A percentile compares a stretch with the other conserved stretches of the same genome.
phyloP scores from a whole-genome alignment of 2,888 invertebrate species.

The Masnerella sp. region DNA sequence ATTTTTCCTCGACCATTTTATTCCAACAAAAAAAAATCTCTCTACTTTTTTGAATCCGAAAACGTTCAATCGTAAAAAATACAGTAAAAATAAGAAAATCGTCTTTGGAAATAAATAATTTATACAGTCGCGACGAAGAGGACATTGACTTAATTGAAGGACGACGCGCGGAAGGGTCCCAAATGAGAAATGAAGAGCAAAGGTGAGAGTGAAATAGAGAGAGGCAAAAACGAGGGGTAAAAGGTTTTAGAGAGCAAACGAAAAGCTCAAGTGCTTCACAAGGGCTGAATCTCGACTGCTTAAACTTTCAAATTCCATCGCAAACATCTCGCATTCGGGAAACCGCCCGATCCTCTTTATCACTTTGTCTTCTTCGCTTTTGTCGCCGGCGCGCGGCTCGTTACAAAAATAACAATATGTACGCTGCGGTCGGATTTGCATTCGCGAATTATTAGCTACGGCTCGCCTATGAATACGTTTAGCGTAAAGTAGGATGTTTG shows the following conservation, averaged over 20 bases:
- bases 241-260: slow-evolving; percentile 59
- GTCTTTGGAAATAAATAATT: slow-evolving; percentile 48
- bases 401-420: slow-evolving; percentile 48
- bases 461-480: slow-evolving; percentile 10
- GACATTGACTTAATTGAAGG: slow-evolving; percentile 54
- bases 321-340: slow-evolving; percentile 54
- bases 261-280: slow-evolving; percentile 58
- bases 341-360: slow-evolving; percentile 50
- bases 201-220: slow-evolving; percentile 41
- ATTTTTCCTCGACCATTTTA: too few relatives aligned
- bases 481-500: slow-evolving; percentile 5
- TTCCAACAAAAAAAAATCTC: too few relatives aligned
- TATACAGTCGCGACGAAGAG: slow-evolving; percentile 30
- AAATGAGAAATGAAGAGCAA: slow-evolving; percentile 46
- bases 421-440: slow-evolving; percentile 17
- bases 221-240: slow-evolving; percentile 54
- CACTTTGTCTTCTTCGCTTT: slow-evolving; percentile 44
- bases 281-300: slow-evolving; percentile 57
- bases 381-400: slow-evolving; percentile 24
- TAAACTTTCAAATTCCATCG: slow-evolving; percentile 59
- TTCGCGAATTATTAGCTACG: slow-evolving; percentile 27
- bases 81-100: too few relatives aligned
- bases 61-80: too few relatives aligned
- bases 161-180: slow-evolving; percentile 31
- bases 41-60: too few relatives aligned